Evolutionary conservation across 2,113 vertebrate genomes (phyloP).

Genomic region (Psilopsiagon aymara): DNA sequence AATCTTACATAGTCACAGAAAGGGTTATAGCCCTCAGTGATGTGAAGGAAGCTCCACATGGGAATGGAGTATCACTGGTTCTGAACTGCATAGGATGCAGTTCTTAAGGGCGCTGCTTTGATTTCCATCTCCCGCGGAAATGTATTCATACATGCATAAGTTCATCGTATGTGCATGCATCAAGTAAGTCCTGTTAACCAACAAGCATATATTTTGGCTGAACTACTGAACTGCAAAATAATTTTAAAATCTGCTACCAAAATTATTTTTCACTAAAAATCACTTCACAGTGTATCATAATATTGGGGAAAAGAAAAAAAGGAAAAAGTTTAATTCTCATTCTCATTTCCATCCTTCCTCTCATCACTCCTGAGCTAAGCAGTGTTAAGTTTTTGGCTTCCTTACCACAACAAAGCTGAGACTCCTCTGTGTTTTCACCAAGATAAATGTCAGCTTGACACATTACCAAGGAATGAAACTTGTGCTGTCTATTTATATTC

Average conservation of each 20-base stretch:
- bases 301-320: background rate
- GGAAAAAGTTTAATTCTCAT: background rate
- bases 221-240: background rate
- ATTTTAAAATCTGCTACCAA: background rate
- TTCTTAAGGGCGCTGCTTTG: background rate
- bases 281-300: background rate
- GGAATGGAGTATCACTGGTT: background rate
- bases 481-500: background rate
- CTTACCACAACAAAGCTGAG: background rate
- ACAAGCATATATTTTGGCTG: background rate
- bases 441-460: background rate
- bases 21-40: background rate
- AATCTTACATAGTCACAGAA: fast-evolving
- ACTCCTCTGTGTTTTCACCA: background rate
- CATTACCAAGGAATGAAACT: background rate
- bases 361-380: background rate
- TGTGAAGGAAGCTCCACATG: fast-evolving
- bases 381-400: background rate
- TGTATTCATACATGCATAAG: background rate
- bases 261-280: background rate
- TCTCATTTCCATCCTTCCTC: background rate
- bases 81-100: background rate
- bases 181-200: background rate
- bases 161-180: background rate
- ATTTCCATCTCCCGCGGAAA: background rate